Evolutionary conservation across 2,113 vertebrate genomes (phyloP), one percentile per base, ranked within the genome.

Genomic region (Cebus imitator): DNA sequence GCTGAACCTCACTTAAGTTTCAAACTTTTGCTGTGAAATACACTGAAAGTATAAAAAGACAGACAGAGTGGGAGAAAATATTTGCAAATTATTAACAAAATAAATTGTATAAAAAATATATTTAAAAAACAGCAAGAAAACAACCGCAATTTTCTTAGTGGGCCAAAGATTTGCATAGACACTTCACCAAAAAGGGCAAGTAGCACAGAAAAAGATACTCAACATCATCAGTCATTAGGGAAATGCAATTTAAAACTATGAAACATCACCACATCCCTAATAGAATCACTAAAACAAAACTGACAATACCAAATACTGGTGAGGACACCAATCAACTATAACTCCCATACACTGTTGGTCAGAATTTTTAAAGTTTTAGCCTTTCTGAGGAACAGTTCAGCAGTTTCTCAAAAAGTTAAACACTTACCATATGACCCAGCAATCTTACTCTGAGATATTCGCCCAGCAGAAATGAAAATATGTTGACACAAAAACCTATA

Each of bases 191-290:
- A 37, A 45, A 55, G 45, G 64, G 32, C 52, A 90, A 50, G n/a
- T 30, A 55, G 73, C 80, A 90, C 61, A 86, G 85, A 78, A 89
- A 88, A 83, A 84, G 48, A 40, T 21, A 35, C 9, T 81, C 32
- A 76, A 64, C 45, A 73, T 27, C 14, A 57, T n/a, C 12, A 50
- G 61, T 45, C 64, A 81, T 55, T 37, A 91, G 64, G 32, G 13
- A 94, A 93, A 90, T n/a, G 17, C 30, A 95, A 76, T 52, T 37
- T 68, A 52, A 87, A 95, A 93, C 35, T 37, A 72, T 88, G n/a
- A 88, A 32, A 37, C 45, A 68, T 13, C 32, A 64, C 37, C 13
- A 37, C 10, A 61, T 23, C 78, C 2, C 48, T 40, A 61, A 37
- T 35, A 72, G 18, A 48, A 32, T 16, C 35, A n/a, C 40, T 35